phyloP scores from a whole-genome alignment of 2,113 vertebrate genomes.

The Phrynocephalus versicolor region DNA sequence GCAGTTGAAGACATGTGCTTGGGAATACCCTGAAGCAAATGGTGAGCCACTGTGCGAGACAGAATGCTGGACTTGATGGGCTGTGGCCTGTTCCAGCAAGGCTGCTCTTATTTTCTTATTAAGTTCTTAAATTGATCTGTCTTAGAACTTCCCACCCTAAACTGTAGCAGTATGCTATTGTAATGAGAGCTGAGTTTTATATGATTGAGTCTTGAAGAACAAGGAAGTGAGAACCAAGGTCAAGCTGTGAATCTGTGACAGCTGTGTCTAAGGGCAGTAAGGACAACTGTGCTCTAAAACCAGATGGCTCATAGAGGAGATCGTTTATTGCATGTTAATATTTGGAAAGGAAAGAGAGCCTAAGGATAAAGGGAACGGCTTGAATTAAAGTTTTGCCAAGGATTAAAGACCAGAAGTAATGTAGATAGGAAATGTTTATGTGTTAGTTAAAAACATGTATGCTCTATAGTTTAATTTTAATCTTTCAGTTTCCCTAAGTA shows the following conservation, averaged over 20 bases:
- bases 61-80: too few relatives aligned
- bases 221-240: constrained; percentile 9
- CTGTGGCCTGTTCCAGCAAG: too few relatives aligned
- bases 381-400: not conserved
- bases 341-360: not conserved
- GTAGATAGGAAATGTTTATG: not conserved
- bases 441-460: not conserved
- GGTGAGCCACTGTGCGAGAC: too few relatives aligned
- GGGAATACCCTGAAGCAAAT: too few relatives aligned
- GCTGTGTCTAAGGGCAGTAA: constrained; percentile 11
- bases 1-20: too few relatives aligned
- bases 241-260: constrained; percentile 13
- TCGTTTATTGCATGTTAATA: not conserved
- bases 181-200: constrained; percentile 50
- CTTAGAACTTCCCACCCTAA: constrained; percentile 32
- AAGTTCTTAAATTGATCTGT: constrained; percentile 12
- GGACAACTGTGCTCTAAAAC: constrained; percentile 9
- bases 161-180: constrained; percentile 5
- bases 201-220: constrained; percentile 37
- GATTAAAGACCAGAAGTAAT: not conserved
- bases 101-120: too few relatives aligned
- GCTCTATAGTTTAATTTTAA: constrained; percentile 3
- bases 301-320: not conserved
- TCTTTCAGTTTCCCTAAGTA: not conserved
- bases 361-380: not conserved